Evolutionary conservation across 2,888 invertebrate genomes (phyloP), one percentile per base, ranked within the genome.

Genomic region (Oscheius sp.): DNA sequence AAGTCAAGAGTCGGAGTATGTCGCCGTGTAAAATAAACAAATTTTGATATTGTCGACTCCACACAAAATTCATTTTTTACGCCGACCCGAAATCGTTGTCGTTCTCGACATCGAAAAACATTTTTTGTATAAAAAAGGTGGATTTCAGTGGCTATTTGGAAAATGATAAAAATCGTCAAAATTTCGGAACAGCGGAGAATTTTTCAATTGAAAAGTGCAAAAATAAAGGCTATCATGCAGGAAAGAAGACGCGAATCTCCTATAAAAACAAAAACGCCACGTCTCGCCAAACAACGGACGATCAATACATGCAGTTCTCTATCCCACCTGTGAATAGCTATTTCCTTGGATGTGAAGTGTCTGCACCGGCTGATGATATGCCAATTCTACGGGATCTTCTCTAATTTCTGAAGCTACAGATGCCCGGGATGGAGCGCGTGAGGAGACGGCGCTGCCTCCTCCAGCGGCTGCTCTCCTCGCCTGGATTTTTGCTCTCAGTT

Each of bases 401-500:
- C 66, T 23, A 6, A 66, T 66, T n/a, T 66, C 66, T 25, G 63
- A 63, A 16, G 45, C 52, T 1, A 43, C 61, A 2, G 61, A 61
- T n/a, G 52, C 66, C 9, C 49, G 27, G 7, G 66, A 66, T 16
- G 66, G 66, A n/a, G 49, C 66, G 9, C 66, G 25, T 1, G 52
- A 66, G 29, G 52, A 25, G 16, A 29, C 49, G 6, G 25, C 27
- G 27, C 52, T 66, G n/a, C 52, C 49, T 13, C 35, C 69, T 35
- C 35, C 35, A 35, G 35, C 53, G 9, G 70, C 59, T n/a, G 58
- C 59, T 43, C 70, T 45, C 23, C 70, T 58, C 3, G 70, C 59
- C 9, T 21, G 29, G 3, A 70, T 49, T 21, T 52, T 46, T 0
- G 70, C 58, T 13, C 41, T 58, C 49, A 70, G n/a, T 18, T 59